Percentiles rank a stretch among this genome's conserved stretches.
phyloP scores from a whole-genome alignment of 2,888 invertebrate species.

The Drosophila fulvimacula region DNA sequence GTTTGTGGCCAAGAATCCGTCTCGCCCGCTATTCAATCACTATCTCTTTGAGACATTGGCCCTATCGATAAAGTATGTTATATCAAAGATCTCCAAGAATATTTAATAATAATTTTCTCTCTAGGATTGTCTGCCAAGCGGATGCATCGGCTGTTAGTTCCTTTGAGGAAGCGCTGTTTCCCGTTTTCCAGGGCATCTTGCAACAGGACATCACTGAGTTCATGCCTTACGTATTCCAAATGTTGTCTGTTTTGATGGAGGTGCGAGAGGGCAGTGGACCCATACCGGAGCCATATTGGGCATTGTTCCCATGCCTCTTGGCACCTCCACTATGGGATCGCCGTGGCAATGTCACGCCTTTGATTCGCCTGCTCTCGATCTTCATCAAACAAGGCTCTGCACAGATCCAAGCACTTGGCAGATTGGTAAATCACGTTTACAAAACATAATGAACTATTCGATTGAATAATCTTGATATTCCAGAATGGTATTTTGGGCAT shows the following conservation, averaged over 20 bases:
- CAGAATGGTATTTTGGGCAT: conserved; percentile 94
- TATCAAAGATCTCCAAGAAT: not conserved
- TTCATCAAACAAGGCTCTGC: conserved; percentile 91
- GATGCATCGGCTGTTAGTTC: conserved; percentile 92
- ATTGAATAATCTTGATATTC: conserved; percentile 2
- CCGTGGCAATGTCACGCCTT: conserved; percentile 95
- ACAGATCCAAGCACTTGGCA: conserved; percentile 89
- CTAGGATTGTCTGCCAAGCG: conserved; percentile 92
- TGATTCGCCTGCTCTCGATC: conserved; percentile 95
- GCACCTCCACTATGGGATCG: conserved; percentile 97
- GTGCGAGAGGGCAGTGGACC: conserved; percentile 86
- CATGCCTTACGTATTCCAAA: conserved; percentile 99
- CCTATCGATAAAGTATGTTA: conserved; percentile 91
- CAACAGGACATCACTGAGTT: conserved; percentile 97
- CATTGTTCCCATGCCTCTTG: conserved; percentile 94
- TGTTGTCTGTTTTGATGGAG: conserved; percentile 95
- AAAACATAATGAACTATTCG: conserved; percentile 30
- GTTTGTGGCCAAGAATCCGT: conserved; percentile 95
- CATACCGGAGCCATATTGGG: conserved; percentile 94
- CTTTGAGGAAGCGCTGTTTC: conserved; percentile 97
- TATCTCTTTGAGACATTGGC: conserved; percentile 98
- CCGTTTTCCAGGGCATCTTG: conserved; percentile 97
- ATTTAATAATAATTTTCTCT: not conserved
- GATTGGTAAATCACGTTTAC: conserved; percentile 87
- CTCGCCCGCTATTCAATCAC: conserved; percentile 99